phyloP scores from a whole-genome alignment of 2,888 invertebrate genomes.

The Agriopis leucophaearia region DNA sequence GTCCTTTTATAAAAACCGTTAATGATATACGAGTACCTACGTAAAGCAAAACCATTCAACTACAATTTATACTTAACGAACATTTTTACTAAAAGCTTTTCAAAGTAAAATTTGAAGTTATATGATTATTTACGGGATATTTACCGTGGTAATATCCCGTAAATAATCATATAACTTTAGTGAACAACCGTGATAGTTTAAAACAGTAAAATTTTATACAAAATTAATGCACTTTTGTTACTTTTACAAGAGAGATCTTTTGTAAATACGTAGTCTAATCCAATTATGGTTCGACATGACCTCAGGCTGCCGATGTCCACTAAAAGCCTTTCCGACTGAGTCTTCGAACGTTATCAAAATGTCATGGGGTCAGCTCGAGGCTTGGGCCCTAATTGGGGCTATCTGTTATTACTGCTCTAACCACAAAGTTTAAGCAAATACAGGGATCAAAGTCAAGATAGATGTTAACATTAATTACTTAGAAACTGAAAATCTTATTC shows the following conservation, averaged over 20 bases:
- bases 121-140: background rate
- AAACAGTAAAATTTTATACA: background rate
- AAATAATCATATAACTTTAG: no score
- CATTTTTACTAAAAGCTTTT: background rate
- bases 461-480: no score
- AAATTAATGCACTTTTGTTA: no score
- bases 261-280: background rate
- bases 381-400: background rate
- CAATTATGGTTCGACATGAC: background rate
- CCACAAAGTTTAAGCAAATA: background rate
- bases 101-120: background rate
- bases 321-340: background rate
- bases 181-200: no score
- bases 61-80: background rate
- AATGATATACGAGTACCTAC: no score
- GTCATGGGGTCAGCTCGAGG: constrained; percentile 5
- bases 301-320: no score
- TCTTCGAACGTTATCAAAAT: background rate
- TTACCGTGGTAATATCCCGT: no score
- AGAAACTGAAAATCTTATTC: no score
- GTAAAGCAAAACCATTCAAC: background rate
- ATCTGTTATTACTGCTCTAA: background rate
- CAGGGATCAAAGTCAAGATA: background rate
- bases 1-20: constrained; percentile 1
- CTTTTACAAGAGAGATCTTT: no score